phyloP scores from a whole-genome alignment of 2,797 vertebrate genomes.

The Neostethus bicornis region DNA sequence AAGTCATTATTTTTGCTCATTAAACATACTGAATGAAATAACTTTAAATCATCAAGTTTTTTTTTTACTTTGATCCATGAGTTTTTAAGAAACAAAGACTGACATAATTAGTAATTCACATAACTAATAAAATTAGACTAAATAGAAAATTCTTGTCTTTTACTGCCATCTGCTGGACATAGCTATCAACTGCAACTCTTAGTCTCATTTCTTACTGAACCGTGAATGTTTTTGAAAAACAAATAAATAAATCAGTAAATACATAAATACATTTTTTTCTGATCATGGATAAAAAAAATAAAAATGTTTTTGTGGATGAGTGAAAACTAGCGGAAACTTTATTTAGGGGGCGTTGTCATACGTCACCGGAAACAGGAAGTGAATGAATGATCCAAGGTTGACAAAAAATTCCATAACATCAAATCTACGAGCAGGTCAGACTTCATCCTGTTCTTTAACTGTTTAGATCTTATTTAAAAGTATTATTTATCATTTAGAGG shows the following conservation, averaged over 20 bases:
- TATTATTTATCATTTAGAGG: background rate
- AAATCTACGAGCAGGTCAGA: conserved; percentile 53
- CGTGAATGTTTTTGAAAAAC: background rate
- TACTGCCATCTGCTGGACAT: conserved; percentile 55
- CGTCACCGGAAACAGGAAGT: conserved; percentile 72
- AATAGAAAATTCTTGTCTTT: conserved; percentile 12
- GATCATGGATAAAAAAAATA: background rate
- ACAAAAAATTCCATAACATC: conserved; percentile 7
- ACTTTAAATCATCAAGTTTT: too few species aligned
- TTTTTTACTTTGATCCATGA: too few species aligned
- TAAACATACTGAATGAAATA: too few species aligned
- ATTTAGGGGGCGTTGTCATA: background rate
- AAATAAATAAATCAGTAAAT: background rate
- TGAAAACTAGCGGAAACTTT: background rate
- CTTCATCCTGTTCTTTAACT: background rate
- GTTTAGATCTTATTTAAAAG: background rate
- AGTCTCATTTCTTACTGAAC: background rate
- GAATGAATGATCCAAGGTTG: conserved; percentile 13
- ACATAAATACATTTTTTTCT: too few species aligned
- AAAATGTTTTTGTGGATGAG: background rate
- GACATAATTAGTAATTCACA: too few species aligned
- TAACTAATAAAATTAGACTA: background rate
- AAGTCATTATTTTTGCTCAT: too few species aligned
- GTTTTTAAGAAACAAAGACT: too few species aligned
- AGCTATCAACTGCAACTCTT: background rate